phyloP scores from a whole-genome alignment of 2,113 vertebrate species.

The Passer montanus region DNA sequence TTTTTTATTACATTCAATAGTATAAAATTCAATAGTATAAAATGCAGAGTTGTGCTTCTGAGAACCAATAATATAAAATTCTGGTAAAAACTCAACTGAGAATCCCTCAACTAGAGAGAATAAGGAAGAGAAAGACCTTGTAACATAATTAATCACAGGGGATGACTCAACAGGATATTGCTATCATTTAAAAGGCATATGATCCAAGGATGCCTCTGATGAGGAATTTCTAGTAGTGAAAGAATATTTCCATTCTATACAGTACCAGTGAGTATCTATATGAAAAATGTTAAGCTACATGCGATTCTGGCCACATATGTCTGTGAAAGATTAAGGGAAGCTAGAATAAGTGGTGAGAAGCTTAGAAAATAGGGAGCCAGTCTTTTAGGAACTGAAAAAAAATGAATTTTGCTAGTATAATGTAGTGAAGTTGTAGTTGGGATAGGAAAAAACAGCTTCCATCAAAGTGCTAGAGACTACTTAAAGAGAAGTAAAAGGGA shows the following conservation, averaged over 20 bases:
- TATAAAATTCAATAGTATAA: background rate
- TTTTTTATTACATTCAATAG: background rate
- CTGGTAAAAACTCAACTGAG: background rate
- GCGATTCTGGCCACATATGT: background rate
- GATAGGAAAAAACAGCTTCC: background rate
- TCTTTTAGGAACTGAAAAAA: background rate
- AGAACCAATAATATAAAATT: background rate
- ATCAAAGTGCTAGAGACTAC: background rate
- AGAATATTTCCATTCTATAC: background rate
- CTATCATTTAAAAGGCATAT: background rate
- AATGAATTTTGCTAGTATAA: background rate
- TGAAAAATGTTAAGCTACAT: background rate
- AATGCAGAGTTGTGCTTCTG: background rate
- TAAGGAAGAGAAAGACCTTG: background rate
- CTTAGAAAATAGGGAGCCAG: background rate
- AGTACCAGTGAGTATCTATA: background rate
- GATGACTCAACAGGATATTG: background rate
- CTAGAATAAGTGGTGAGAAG: background rate
- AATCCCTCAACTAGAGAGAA: background rate
- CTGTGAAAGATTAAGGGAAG: background rate
- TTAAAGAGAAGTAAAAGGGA: background rate
- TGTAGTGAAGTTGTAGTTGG: background rate
- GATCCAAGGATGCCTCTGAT: background rate
- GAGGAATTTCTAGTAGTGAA: background rate
- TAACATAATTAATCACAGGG: background rate